Evolutionary conservation across 1,140 invertebrate genomes (phyloP), one percentile per base, ranked within the genome.

Genomic region (Dinoponera quadriceps): DNA sequence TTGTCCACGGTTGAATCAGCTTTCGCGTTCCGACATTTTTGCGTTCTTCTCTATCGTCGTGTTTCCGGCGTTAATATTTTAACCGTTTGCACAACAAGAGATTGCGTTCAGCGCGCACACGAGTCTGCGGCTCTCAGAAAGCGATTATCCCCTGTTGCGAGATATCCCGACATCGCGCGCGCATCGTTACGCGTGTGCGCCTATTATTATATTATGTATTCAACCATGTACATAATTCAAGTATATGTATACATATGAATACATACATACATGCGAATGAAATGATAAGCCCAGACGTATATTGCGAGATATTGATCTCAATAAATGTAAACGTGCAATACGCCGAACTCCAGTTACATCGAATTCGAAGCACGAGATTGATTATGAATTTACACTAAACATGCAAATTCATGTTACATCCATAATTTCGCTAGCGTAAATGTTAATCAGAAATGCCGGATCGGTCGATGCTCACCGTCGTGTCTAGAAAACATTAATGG

Each of bases 281-380:
- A 62, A 55, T 75, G 18, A 77, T 66, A 77, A 38, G 9, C 33
- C 48, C 59, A 51, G 29, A 33, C 18, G 29, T 65, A 49, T 54
- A 77, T 77, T 77, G 22, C 25, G 71, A 74, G 71, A 74, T 74
- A 48, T 25, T 48, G 48, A 66, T 77, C 16, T 77, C 73, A 27
- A 65, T 75, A 22, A 51, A 51, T 75, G 7, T 48, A 20, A n/a
- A 66, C 54, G 29, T 77, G 9, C n/a, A 77, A 66, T 25, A 14
- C 54, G 54, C 22, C n/a, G n/a, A 75, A 66, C 60, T 65, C 44
- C 66, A 60, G 33, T 77, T 66, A 55, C 29, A 54, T 55, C 22
- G 16, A 54, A 38, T 54, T 54, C 2, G n/a, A 54, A 77, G 60
- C 13, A 25, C 22, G 63, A 48, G 63, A 48, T 65, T 65, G 63